Evolutionary conservation across 2,888 invertebrate species (phyloP).

Genomic region (Coelopa pilipes): DNA sequence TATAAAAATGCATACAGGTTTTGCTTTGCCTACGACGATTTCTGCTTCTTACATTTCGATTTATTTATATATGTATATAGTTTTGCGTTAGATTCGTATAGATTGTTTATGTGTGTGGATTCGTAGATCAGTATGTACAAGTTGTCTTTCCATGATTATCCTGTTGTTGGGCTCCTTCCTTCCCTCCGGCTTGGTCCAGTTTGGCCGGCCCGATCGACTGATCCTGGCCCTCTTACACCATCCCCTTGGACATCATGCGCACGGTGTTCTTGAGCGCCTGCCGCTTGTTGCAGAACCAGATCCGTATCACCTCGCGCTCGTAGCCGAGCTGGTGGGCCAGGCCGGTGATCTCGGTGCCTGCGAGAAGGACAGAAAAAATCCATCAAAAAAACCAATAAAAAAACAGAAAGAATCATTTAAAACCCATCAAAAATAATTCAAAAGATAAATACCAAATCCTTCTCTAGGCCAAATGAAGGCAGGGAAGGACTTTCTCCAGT

Average conservation of each 20-base stretch:
- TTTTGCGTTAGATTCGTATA: not conserved
- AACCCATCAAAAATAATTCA: constrained; percentile 17
- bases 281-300: constrained; percentile 99
- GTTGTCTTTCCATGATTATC: not conserved
- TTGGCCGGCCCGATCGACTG: not conserved
- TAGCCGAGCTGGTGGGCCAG: constrained; percentile 95
- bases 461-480: no score
- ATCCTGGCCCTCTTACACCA: constrained; percentile 70
- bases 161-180: not conserved
- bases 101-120: not conserved
- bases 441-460: constrained; percentile 33
- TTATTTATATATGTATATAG: not conserved
- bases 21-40: no score
- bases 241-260: constrained; percentile 90
- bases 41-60: not conserved
- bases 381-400: no score
- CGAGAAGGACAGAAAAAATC: not conserved
- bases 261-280: constrained; percentile 98
- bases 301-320: constrained; percentile 96
- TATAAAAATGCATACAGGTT: not conserved
- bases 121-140: constrained; percentile 2
- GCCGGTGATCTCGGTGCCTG: constrained; percentile 96
- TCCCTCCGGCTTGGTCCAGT: not conserved
- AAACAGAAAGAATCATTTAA: no score
- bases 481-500: not conserved